These are phyloP conservation scores for Tethya wilhelma DNA, from an alignment of 37 sponge, comb jelly and placozoan species.

Conservation along the genomic window DNA sequence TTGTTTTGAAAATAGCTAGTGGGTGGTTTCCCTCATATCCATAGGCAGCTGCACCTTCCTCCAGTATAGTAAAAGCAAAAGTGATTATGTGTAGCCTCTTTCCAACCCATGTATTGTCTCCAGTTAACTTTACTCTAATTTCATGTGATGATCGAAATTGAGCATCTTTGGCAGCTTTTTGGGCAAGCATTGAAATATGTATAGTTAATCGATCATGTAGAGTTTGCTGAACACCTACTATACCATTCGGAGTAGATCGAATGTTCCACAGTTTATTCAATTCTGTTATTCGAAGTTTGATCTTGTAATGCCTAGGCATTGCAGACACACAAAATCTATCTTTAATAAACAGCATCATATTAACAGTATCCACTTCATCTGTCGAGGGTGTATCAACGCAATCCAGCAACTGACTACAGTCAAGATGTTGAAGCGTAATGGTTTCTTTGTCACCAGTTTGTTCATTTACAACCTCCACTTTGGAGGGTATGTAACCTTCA, in stretches of 20 bases:
- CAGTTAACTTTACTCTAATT: conserved; percentile 16
- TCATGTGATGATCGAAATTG: background rate
- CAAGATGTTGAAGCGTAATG: no score
- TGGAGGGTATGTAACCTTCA: no score
- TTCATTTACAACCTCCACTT: no score
- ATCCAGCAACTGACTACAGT: no score
- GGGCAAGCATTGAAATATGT: background rate
- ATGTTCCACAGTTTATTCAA: conserved; percentile 9
- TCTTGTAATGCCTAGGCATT: background rate
- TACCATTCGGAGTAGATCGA: no score
- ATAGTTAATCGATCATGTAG: background rate
- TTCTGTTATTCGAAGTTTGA: conserved; percentile 8
- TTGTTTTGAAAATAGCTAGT: conserved; percentile 3
- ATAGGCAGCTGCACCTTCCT: conserved; percentile 20
- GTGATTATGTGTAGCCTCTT: background rate
- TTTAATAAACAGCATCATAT: background rate
- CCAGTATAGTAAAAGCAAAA: conserved; percentile 25
- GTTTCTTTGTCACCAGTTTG: no score
- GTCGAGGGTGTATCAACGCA: no score
- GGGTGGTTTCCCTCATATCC: conserved; percentile 21
- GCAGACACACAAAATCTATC: no score
- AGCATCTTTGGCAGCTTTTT: background rate
- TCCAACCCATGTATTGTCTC: conserved; percentile 8
- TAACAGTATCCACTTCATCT: no score
- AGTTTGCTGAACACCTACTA: background rate